phyloP scores from a whole-genome alignment of 1,140 invertebrate species.

The Hormaphis cornu region DNA sequence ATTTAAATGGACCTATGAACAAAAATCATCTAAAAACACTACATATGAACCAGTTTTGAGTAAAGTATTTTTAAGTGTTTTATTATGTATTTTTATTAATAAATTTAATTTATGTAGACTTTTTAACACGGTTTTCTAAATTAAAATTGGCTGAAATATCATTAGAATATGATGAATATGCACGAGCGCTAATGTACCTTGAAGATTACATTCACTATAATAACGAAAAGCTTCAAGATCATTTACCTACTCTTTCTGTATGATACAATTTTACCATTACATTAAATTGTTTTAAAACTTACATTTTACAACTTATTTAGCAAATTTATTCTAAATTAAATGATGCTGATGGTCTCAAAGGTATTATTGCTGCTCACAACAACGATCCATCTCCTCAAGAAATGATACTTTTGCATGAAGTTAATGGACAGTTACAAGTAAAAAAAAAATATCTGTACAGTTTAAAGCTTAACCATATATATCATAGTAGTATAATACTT shows the following conservation, averaged over 20 bases:
- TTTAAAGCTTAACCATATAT: too few relatives aligned
- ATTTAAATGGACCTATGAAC: constrained; percentile 52
- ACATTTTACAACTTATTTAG: constrained; percentile 44
- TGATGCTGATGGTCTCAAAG: constrained; percentile 66
- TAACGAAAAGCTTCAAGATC: constrained; percentile 49
- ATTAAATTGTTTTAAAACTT: neutral
- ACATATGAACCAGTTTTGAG: neutral
- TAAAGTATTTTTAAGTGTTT: neutral
- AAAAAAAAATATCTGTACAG: too few relatives aligned
- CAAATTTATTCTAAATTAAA: constrained; percentile 67
- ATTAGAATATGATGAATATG: constrained; percentile 61
- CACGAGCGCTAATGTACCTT: constrained; percentile 61
- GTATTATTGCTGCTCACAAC: constrained; percentile 55
- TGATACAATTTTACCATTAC: neutral
- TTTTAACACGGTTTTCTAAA: constrained; percentile 52
- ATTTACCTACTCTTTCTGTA: constrained; percentile 42
- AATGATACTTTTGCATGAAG: constrained; percentile 56
- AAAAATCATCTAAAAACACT: constrained; percentile 19
- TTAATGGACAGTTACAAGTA: constrained; percentile 50
- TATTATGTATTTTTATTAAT: neutral
- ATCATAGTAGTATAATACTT: too few relatives aligned
- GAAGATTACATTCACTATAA: constrained; percentile 58
- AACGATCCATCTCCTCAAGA: constrained; percentile 48
- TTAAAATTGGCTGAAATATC: constrained; percentile 58
- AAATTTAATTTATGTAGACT: constrained; percentile 42